These are phyloP conservation scores for Eupsittula cactorum DNA, from an alignment of 2,113 vertebrate species.

Conservation along the genomic window DNA sequence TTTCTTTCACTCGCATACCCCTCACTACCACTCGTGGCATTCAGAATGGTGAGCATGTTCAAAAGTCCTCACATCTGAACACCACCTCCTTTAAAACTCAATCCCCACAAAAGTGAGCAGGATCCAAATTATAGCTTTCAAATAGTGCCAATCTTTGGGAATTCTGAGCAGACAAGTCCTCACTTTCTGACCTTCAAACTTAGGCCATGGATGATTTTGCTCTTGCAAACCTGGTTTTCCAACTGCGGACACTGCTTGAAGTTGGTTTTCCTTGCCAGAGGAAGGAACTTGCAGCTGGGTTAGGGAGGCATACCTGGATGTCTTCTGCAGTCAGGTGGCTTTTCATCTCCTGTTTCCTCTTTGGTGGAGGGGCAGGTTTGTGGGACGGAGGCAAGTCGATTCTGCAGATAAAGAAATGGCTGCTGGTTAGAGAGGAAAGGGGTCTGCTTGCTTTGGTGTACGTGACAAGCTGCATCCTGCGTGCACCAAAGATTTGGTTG, in stretches of 20 bases:
- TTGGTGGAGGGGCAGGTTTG: slow-evolving; percentile 84
- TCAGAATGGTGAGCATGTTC: neutral
- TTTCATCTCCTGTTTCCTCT: slow-evolving; percentile 85
- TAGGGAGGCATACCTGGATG: slow-evolving; percentile 81
- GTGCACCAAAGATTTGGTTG: neutral
- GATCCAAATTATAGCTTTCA: neutral
- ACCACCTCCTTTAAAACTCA: neutral
- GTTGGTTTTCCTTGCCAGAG: neutral
- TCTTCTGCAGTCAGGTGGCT: slow-evolving; percentile 85
- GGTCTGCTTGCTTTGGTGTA: neutral
- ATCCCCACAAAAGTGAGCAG: neutral
- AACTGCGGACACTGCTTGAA: fast-evolving
- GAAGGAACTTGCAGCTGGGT: neutral
- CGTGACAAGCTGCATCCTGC: neutral
- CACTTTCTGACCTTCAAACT: neutral
- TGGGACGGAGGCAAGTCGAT: slow-evolving; percentile 84
- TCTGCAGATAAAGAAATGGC: slow-evolving; percentile 73
- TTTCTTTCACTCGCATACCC: neutral
- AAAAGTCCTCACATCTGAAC: neutral
- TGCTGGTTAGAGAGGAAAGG: neutral
- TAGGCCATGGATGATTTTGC: neutral
- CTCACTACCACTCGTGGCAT: neutral
- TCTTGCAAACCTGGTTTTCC: neutral
- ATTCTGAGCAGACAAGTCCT: neutral
- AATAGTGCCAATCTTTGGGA: neutral